Conservation (phyloP, 2,113 vertebrate genomes). For the Epinephelus fuscoguttatus region DNA sequence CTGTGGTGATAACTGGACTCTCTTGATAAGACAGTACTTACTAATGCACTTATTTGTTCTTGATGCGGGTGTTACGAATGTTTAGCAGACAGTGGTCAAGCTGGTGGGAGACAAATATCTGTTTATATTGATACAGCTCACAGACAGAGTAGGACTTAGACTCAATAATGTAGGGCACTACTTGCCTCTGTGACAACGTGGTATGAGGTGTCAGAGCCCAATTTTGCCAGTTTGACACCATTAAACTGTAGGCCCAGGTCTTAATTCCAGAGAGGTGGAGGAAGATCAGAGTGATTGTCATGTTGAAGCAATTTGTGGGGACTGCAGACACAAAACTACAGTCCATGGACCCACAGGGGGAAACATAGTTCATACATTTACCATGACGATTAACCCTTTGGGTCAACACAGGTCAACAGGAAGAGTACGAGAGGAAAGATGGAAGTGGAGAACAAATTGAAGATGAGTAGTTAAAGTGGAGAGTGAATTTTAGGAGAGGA, state of each 20-base stretch:
- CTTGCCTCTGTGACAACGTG: not conserved
- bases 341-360: conserved; percentile 30
- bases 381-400: conserved; percentile 39
- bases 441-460: not conserved
- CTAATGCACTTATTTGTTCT: not conserved
- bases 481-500: conserved; percentile 10
- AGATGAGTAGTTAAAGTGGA: not conserved
- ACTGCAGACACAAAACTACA: conserved; percentile 40
- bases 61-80: not conserved
- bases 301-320: conserved; percentile 50
- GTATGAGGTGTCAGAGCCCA: not conserved
- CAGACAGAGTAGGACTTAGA: not conserved
- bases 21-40: not conserved
- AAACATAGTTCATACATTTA: conserved; percentile 40
- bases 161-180: not conserved
- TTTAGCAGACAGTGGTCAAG: not conserved
- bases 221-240: conserved; percentile 54
- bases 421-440: not conserved
- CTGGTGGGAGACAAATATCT: not conserved
- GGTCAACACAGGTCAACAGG: conserved; percentile 61
- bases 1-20: not conserved
- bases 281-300: conserved; percentile 31
- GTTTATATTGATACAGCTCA: not conserved
- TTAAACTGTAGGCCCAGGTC: conserved; percentile 34
- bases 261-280: conserved; percentile 32